These are phyloP conservation scores for Cheiracanthium punctorium DNA, from an alignment of 2,888 invertebrate genomes.

Conservation along the genomic window DNA sequence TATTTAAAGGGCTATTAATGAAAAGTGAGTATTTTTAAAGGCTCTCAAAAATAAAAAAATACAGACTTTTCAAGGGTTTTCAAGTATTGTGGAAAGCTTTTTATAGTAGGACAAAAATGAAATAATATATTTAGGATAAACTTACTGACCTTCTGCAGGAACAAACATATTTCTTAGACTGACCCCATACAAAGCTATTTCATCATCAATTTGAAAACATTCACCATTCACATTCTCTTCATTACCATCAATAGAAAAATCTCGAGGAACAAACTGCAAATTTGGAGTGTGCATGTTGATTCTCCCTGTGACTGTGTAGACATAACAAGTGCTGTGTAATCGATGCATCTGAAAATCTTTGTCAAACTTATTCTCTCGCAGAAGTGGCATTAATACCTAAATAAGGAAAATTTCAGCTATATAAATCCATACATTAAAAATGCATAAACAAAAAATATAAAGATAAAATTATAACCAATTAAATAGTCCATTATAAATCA, in stretches of 20 bases:
- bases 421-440: too few species aligned
- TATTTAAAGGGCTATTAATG: too few species aligned
- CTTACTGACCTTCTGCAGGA: conserved; percentile 75
- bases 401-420: too few species aligned
- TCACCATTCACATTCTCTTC: not conserved
- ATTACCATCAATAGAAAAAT: conserved; percentile 79
- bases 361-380: conserved; percentile 73
- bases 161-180: conserved; percentile 76
- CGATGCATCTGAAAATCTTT: conserved; percentile 73
- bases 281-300: conserved; percentile 95
- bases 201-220: conserved; percentile 5
- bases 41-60: too few species aligned
- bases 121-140: not conserved
- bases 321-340: conserved; percentile 74
- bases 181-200: conserved; percentile 71
- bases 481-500: too few species aligned
- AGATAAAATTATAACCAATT: too few species aligned
- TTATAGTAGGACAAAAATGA: too few species aligned
- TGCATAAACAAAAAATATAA: too few species aligned
- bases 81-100: too few species aligned
- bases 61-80: too few species aligned
- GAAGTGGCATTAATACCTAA: conserved; percentile 76
- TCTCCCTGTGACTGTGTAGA: conserved; percentile 81
- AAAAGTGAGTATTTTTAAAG: too few species aligned
- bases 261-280: conserved; percentile 91